These are phyloP conservation scores for Amphimedon queenslandica DNA, from an alignment of 37 sponge, comb jelly and placozoan genomes.

Conservation along the genomic window DNA sequence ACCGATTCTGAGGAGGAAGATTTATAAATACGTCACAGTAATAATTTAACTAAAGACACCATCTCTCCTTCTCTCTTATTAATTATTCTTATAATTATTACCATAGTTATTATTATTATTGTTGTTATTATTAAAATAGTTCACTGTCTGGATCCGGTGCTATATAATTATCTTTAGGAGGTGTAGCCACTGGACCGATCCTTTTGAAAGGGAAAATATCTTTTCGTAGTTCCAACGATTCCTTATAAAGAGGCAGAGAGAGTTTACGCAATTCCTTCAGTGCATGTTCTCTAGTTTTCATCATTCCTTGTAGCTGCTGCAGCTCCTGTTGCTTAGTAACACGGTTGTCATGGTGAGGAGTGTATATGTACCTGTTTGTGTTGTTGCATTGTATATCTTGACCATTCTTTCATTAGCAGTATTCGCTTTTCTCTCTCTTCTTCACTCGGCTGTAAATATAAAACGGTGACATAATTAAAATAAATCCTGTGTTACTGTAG, in stretches of 20 bases:
- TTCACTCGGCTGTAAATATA: neutral
- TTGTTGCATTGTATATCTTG: slow-evolving; percentile 42
- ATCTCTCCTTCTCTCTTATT: no score
- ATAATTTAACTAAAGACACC: no score
- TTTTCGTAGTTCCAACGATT: slow-evolving; percentile 49
- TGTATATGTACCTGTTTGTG: slow-evolving; percentile 21
- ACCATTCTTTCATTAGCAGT: slow-evolving; percentile 75
- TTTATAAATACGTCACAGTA: no score
- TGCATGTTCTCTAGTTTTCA: slow-evolving; percentile 61
- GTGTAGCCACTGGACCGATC: slow-evolving; percentile 56
- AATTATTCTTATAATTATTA: no score
- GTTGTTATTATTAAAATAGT: no score
- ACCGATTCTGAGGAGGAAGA: slow-evolving; percentile 74
- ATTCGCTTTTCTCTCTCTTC: slow-evolving; percentile 61
- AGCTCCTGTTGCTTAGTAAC: slow-evolving; percentile 12
- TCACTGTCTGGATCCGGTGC: slow-evolving; percentile 56
- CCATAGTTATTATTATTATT: no score
- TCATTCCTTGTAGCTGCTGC: slow-evolving; percentile 23
- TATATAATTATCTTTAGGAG: slow-evolving; percentile 53
- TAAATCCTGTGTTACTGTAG: no score
- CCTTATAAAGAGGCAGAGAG: slow-evolving; percentile 56
- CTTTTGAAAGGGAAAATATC: slow-evolving; percentile 58
- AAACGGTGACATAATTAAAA: no score
- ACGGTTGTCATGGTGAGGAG: neutral
- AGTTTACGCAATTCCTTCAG: slow-evolving; percentile 68